A percentile compares a stretch with the other conserved stretches of the same genome.
These are phyloP conservation scores for Altica lythri DNA, from an alignment of 2,888 invertebrate species.

Conservation along the genomic window DNA sequence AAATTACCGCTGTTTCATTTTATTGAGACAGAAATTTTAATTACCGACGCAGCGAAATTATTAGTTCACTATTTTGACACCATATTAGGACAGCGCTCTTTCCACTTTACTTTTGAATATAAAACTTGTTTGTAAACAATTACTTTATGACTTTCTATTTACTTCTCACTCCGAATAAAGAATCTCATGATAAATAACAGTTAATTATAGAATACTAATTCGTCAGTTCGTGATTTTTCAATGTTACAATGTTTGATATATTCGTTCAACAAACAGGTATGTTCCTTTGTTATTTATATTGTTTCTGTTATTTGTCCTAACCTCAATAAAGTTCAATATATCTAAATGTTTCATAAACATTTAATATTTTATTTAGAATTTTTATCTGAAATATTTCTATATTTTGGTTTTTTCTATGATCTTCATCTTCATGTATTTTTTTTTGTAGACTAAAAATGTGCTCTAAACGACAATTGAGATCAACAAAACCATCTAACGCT, in stretches of 20 bases:
- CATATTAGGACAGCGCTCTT: not conserved
- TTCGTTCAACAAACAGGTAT: not conserved
- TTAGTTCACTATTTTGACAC: not conserved
- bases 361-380: too few relatives aligned
- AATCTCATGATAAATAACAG: too few relatives aligned
- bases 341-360: too few relatives aligned
- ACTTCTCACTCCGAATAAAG: too few relatives aligned
- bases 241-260: not conserved
- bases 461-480: not conserved
- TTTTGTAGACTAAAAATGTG: too few relatives aligned
- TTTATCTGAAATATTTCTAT: not conserved
- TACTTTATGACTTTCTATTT: not conserved
- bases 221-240: too few relatives aligned
- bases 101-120: not conserved
- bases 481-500: not conserved
- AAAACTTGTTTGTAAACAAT: not conserved
- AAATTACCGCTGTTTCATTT: not conserved
- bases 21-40: too few relatives aligned
- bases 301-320: too few relatives aligned
- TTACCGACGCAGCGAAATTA: not conserved
- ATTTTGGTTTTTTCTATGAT: not conserved
- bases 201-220: too few relatives aligned
- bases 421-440: not conserved
- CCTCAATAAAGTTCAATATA: too few relatives aligned
- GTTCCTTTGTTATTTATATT: too few relatives aligned